Percentiles rank a stretch among this genome's conserved stretches.
Evolutionary conservation across 2,797 vertebrate genomes (phyloP).

Genomic region (Bufotes viridis): DNA sequence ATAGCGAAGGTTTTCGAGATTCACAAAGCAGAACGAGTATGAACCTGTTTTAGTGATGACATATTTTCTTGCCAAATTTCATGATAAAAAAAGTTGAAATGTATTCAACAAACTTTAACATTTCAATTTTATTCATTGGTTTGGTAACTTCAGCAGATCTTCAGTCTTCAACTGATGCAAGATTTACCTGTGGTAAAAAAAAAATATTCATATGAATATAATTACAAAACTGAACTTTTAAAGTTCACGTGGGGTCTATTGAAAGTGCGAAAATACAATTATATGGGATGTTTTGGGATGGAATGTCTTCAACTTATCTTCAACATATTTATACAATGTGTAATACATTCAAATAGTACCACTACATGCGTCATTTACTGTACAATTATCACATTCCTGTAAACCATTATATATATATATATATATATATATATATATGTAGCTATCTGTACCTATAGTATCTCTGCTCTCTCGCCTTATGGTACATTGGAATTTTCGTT

Average conservation of each 20-base stretch:
- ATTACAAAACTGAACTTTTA: background rate
- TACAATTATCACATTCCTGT: background rate
- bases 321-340: background rate
- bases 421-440: background rate
- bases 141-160: background rate
- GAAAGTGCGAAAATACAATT: background rate
- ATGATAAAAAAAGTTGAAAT: background rate
- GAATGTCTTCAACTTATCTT: no score
- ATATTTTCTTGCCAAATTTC: background rate
- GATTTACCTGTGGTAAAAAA: background rate
- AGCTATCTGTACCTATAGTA: background rate
- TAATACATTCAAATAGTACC: background rate
- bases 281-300: no score
- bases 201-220: background rate
- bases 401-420: background rate
- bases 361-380: background rate
- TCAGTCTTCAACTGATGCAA: background rate
- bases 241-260: background rate
- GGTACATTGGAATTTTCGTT: background rate
- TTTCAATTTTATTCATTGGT: background rate
- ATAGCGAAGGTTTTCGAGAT: background rate
- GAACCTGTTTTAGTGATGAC: background rate
- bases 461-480: no score
- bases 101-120: background rate
- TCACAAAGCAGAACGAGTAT: background rate